Base-by-base conservation (phyloP, 2,797 vertebrate species). In the Phrynocephalus forsythii region DNA sequence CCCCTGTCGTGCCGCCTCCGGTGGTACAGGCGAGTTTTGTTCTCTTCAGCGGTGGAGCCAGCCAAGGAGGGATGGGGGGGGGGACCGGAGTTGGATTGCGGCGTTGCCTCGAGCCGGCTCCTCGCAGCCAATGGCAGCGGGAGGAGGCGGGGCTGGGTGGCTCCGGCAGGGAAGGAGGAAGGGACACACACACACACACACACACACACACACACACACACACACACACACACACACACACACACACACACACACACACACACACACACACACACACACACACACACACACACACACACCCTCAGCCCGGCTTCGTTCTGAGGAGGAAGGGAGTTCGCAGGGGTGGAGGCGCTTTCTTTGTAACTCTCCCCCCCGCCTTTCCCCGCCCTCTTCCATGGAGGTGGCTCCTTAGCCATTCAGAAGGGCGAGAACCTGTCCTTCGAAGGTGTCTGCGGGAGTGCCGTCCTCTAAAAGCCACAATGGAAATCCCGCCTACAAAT, bases 1-100 rank as follows among this genome's bases (percentile, higher is more conserved):
- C 6, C 28, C 9, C 63, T 20, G 18, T 1, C 26, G 18, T 18
- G 26, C 10, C 10, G 2, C 75, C 69, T 80, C 92, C 89, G 92
- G 92, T 95, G 94, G 93, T 94, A 94, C 94, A 26, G 91, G 93
- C 94, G 92, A 1, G 63, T 76, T 88, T 89, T 33, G 50, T 84
- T 16, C 83, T 83, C 73, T 38, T 68, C 20, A 28, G 48, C 11
- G 0, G 72, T 18, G 60, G 10, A 38, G 16, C 1, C 52, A 56
- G 72, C n/a, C 38, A 44, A 44, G 38, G 3, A n/a, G 82, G 88
- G 86, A 4, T 82, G 16, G 82, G 75, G 24, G 69, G 68, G 20
- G 63, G 82, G 48, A 22, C 44, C 11, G 26, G 38, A 30, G 20
- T 68, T 20, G 5, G 38, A 1, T 2, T 18, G 82, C 91, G 90